Conservation (phyloP, 1,140 invertebrate species). For the Drosophila micromelanica region DNA sequence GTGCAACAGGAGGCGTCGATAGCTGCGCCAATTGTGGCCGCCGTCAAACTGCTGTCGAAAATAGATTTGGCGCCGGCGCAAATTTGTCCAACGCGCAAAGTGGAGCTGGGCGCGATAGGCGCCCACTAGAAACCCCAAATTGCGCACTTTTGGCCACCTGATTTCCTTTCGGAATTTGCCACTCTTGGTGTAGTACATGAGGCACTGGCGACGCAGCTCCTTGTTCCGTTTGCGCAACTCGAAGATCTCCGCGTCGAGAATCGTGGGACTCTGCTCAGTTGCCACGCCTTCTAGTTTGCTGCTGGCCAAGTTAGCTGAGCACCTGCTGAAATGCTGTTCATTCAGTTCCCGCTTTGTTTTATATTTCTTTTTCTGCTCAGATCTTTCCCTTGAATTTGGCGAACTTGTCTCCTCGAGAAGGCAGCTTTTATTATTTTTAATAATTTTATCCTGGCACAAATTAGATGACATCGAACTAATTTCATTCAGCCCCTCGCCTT, state of each 20-base stretch:
- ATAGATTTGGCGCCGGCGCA: background rate
- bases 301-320: no score
- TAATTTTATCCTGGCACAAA: no score
- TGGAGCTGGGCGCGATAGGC: background rate
- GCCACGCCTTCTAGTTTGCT: background rate
- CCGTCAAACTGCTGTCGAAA: constrained; percentile 2
- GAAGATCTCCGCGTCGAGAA: background rate
- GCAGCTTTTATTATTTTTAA: no score
- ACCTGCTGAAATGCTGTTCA: no score
- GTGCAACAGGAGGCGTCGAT: background rate
- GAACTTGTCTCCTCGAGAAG: no score
- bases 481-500: no score
- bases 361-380: no score
- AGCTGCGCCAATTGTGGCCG: background rate
- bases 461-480: no score
- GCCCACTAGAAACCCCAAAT: background rate
- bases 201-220: constrained; percentile 1
- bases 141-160: background rate
- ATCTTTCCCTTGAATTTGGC: no score
- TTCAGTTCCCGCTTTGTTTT: no score
- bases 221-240: background rate
- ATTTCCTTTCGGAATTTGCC: background rate
- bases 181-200: background rate
- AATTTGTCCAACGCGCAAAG: background rate
- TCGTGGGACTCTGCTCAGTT: no score